A percentile compares a stretch with the other conserved stretches of the same genome.
phyloP scores from a whole-genome alignment of 2,888 invertebrate genomes.

The Thera obeliscata region DNA sequence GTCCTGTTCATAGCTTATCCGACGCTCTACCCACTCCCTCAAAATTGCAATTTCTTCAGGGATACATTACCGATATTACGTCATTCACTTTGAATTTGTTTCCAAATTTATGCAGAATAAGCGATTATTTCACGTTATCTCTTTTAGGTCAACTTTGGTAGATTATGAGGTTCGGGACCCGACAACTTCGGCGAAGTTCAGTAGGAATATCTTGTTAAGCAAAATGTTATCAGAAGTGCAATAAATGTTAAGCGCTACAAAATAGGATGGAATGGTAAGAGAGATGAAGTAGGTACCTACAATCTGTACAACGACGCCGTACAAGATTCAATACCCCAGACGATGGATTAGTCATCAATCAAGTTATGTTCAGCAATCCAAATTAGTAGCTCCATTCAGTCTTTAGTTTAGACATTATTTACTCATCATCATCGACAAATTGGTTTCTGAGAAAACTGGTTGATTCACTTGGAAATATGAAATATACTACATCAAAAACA shows the following conservation, averaged over 20 bases:
- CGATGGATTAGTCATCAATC: neutral
- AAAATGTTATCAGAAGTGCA: conserved; percentile 21
- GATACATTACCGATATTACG: conserved; percentile 39
- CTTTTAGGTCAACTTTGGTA: conserved; percentile 18
- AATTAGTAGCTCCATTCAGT: neutral
- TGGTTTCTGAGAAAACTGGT: neutral
- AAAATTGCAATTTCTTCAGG: conserved; percentile 50
- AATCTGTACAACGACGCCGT: neutral
- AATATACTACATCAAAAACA: neutral
- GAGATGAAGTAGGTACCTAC: neutral
- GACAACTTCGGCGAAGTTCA: conserved; percentile 10
- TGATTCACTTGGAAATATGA: neutral
- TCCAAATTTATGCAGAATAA: conserved; percentile 26
- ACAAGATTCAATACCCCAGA: neutral
- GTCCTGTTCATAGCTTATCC: conserved; percentile 58
- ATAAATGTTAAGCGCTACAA: conserved; percentile 18
- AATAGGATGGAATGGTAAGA: conserved; percentile 7
- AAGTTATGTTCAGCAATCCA: neutral
- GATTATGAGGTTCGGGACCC: conserved; percentile 1
- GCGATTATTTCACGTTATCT: conserved; percentile 20
- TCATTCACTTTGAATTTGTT: conserved; percentile 31
- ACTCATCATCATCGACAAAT: neutral
- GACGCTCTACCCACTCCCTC: conserved; percentile 50
- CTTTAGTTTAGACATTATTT: neutral
- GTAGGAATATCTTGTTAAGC: conserved; percentile 12